phyloP scores from a whole-genome alignment of 2,888 invertebrate genomes.

The Rhamphomyia laevipes region DNA sequence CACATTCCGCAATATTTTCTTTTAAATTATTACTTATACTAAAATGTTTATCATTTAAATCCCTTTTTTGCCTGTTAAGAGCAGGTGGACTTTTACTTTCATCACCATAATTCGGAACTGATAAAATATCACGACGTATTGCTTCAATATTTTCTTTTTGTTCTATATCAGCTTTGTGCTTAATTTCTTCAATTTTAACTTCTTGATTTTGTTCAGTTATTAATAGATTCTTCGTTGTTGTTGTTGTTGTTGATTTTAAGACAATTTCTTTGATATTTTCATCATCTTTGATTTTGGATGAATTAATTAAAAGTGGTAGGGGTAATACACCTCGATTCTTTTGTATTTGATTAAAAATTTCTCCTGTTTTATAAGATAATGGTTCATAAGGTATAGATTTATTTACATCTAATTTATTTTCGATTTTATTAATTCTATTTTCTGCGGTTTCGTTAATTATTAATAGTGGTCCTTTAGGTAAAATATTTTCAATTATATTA shows the following conservation, averaged over 20 bases:
- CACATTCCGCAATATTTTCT: constrained; percentile 11
- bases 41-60: constrained; percentile 10
- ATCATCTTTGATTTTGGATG: constrained; percentile 18
- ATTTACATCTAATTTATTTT: background rate
- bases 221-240: background rate
- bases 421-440: constrained; percentile 1
- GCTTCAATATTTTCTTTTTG: constrained; percentile 25
- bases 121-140: constrained; percentile 29
- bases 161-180: background rate
- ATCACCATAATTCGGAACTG: too few species aligned
- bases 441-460: constrained; percentile 3
- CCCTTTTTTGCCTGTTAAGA: constrained; percentile 14
- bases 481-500: constrained; percentile 6
- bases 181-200: too few species aligned
- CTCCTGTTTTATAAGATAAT: constrained; percentile 30
- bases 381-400: constrained; percentile 24
- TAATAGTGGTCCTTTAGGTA: background rate
- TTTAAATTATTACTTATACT: constrained; percentile 3
- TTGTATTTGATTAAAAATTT: constrained; percentile 15
- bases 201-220: too few species aligned
- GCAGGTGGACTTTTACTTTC: constrained; percentile 17
- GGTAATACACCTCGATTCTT: constrained; percentile 27
- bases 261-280: too few species aligned
- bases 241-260: background rate
- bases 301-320: constrained; percentile 27